Base-by-base conservation (phyloP, 2,888 invertebrate species). In the Synergus itoensis region DNA sequence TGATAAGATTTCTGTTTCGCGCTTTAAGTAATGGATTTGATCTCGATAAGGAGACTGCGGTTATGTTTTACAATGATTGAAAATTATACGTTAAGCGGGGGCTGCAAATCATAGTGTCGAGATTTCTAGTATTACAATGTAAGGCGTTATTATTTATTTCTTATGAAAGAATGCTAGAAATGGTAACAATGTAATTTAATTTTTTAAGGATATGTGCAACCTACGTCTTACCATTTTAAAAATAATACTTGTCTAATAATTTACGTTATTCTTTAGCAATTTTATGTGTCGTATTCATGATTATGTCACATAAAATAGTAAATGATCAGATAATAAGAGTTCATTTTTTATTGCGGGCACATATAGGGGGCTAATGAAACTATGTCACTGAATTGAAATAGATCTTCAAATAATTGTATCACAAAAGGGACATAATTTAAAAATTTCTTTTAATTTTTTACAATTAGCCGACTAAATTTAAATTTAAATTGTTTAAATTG, bases 111-210 rank as follows among this genome's bases (percentile, higher is more conserved):
- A 67, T 43, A 43, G 67, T 67, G 67, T 67, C 65, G 53, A 60
- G 63, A 45, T 78, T 78, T 41, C 53, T 65, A 76, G 62, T 76
- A 64, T 48, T 48, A 76, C 63, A 77, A 41, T 28, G 36, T 45
- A 53, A 67, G 43, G 43, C n/a, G 18, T 67, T 67, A 73, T 63
- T 63, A 62, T 43, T 43, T 43, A 43, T 43, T 43, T 43, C 43
- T 43, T 43, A 1, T 9, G 43, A 43, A 11, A 43, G 43, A 43
- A 7, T 9, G 43, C 9, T 11, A 9, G 43, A 43, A 43, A 43
- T 43, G 43, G 43, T 11, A 43, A 43, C 9, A 43, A 8, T n/a
- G n/a, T n/a, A n/a, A 53, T n/a, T 53, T 1, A 53, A n/a, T 53
- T 16, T 16, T 36, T 36, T 36, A 36, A 36, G 36, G 36, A 36